These are phyloP conservation scores for Drosophila gaucha DNA, from an alignment of 2,888 invertebrate genomes.

Conservation along the genomic window DNA sequence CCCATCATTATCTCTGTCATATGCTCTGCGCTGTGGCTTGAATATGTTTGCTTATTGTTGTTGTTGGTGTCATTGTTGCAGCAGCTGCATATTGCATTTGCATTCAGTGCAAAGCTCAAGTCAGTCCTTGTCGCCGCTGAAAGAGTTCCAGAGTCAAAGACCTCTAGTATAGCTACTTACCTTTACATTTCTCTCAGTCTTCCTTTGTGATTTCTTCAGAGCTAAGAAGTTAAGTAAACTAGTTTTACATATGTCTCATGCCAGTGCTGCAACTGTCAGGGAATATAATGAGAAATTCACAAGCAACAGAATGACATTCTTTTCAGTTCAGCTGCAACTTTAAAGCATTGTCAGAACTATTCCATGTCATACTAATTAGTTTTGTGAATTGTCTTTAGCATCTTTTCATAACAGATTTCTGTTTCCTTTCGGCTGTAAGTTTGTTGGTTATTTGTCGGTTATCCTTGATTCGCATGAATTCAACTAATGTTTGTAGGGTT, in stretches of 20 bases:
- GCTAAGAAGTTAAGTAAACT: constrained; percentile 44
- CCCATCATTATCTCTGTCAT: constrained; percentile 51
- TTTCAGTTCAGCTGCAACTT: not conserved
- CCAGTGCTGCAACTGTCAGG: not conserved
- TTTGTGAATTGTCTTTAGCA: not conserved
- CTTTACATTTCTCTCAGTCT: constrained; percentile 8
- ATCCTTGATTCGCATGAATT: not conserved
- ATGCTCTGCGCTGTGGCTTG: constrained; percentile 14
- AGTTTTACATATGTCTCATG: constrained; percentile 37
- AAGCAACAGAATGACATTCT: not conserved
- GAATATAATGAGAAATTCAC: not conserved
- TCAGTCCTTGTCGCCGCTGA: constrained; percentile 27
- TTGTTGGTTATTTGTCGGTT: too few relatives aligned
- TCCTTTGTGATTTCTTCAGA: constrained; percentile 20
- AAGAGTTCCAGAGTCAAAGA: constrained; percentile 40
- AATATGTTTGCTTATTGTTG: constrained; percentile 25
- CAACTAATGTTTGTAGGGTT: too few relatives aligned
- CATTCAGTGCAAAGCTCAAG: constrained; percentile 19
- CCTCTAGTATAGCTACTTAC: constrained; percentile 18
- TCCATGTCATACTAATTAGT: constrained; percentile 1
- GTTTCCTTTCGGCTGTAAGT: too few relatives aligned
- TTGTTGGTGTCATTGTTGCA: too few relatives aligned
- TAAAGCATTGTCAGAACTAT: not conserved
- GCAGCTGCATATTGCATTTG: constrained; percentile 34
- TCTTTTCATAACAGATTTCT: too few relatives aligned